Evolutionary conservation across 2,113 vertebrate genomes (phyloP).

Genomic region (Pygoscelis adeliae): DNA sequence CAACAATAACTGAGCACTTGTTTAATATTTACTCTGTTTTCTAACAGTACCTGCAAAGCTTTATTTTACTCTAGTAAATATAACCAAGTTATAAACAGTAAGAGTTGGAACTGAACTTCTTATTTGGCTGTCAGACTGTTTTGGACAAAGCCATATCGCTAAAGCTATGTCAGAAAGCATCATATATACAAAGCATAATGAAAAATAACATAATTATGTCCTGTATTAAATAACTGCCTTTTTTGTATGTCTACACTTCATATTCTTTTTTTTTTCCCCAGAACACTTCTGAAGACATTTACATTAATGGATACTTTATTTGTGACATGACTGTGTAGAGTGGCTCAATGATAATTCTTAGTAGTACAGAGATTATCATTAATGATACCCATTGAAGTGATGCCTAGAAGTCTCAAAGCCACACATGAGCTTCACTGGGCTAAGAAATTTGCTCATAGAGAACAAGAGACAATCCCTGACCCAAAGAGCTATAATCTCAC

Average conservation of each 20-base stretch:
- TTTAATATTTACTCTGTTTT: slow-evolving; percentile 61
- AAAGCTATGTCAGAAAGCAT: not conserved
- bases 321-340: not conserved
- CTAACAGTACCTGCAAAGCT: slow-evolving; percentile 36
- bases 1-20: slow-evolving; percentile 42
- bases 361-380: not conserved
- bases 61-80: slow-evolving; percentile 1
- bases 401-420: not conserved
- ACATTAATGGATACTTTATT: not conserved
- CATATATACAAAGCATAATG: not conserved
- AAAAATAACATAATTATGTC: not conserved
- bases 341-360: not conserved
- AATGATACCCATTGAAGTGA: not conserved
- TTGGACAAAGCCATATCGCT: not conserved
- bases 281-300: not conserved
- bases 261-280: not conserved
- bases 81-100: not conserved
- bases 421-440: not conserved
- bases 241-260: not conserved
- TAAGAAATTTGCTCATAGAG: not conserved
- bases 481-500: not conserved
- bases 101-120: not conserved
- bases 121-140: not conserved
- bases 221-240: not conserved
- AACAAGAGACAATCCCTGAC: not conserved